Percentiles rank a stretch among this genome's conserved stretches.
phyloP scores from a whole-genome alignment of 2,113 vertebrate genomes.

The Amphilophus citrinellus region DNA sequence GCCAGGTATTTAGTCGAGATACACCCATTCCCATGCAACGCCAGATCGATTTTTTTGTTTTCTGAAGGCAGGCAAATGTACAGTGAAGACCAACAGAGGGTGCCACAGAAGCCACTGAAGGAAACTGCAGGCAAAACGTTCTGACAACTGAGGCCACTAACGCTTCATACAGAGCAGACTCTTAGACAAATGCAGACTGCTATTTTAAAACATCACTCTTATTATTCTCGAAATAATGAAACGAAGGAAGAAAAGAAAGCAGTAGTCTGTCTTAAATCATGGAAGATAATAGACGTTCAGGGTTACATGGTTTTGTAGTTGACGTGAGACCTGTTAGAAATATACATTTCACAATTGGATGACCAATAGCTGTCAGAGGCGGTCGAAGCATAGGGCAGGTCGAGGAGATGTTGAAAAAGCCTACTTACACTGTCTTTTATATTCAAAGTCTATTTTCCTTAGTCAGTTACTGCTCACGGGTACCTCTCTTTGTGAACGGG shows the following conservation, averaged over 20 bases:
- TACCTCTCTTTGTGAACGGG: slow-evolving; percentile 48
- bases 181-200: slow-evolving; percentile 12
- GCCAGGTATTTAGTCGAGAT: slow-evolving; percentile 52
- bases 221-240: slow-evolving; percentile 16
- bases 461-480: slow-evolving; percentile 56
- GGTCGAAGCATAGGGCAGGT: slow-evolving; percentile 39
- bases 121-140: slow-evolving; percentile 33
- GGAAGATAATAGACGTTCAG: slow-evolving; percentile 23
- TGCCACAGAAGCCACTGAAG: slow-evolving; percentile 51
- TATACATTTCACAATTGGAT: slow-evolving; percentile 70
- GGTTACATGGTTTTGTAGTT: slow-evolving; percentile 45
- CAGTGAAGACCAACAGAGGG: slow-evolving; percentile 68
- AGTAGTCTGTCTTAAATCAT: slow-evolving; percentile 16
- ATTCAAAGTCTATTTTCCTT: slow-evolving; percentile 42
- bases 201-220: slow-evolving; percentile 24
- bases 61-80: slow-evolving; percentile 55
- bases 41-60: slow-evolving; percentile 39
- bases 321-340: slow-evolving; percentile 62
- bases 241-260: slow-evolving; percentile 19
- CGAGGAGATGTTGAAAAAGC: slow-evolving; percentile 43
- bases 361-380: slow-evolving; percentile 62
- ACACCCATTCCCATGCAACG: slow-evolving; percentile 56
- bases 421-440: slow-evolving; percentile 24
- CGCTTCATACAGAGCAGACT: slow-evolving; percentile 36
- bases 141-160: slow-evolving; percentile 24